A percentile compares a stretch with the other conserved stretches of the same genome.
Evolutionary conservation across 2,113 vertebrate species (phyloP).

Genomic region (Tauraco erythrolophus): DNA sequence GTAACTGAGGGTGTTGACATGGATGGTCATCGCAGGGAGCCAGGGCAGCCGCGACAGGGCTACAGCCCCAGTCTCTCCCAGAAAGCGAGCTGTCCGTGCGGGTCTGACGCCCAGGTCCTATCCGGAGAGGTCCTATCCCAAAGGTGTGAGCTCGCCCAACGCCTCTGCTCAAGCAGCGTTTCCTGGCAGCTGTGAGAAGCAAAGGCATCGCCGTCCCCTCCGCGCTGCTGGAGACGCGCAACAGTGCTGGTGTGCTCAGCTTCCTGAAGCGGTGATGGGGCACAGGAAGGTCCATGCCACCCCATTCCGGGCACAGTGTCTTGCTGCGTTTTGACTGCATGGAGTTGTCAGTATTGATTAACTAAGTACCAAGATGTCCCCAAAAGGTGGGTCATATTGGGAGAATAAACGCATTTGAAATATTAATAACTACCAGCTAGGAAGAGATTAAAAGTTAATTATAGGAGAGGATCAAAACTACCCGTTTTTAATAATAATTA

Average conservation of each 20-base stretch:
- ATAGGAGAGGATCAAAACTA: not conserved
- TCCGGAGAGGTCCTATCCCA: fast-evolving
- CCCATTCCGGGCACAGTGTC: fast-evolving
- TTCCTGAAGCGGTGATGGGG: not conserved
- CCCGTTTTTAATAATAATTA: not conserved
- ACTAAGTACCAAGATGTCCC: not conserved
- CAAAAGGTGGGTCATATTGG: not conserved
- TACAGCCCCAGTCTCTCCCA: fast-evolving
- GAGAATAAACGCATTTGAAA: not conserved
- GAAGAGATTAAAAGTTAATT: not conserved
- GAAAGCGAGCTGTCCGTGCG: fast-evolving
- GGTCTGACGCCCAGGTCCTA: fast-evolving
- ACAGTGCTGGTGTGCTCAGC: fast-evolving
- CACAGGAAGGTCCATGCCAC: no score
- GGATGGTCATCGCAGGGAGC: not conserved
- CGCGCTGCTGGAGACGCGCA: not conserved
- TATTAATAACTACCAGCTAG: not conserved
- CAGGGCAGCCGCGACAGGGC: not conserved
- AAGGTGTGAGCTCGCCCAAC: fast-evolving
- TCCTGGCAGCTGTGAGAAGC: not conserved
- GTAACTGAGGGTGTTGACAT: not conserved
- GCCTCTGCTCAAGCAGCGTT: not conserved
- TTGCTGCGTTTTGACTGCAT: not conserved
- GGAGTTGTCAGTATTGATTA: not conserved
- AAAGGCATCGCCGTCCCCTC: not conserved